Conservation (phyloP, 2,113 vertebrate genomes). For the Piprites chloris region DNA sequence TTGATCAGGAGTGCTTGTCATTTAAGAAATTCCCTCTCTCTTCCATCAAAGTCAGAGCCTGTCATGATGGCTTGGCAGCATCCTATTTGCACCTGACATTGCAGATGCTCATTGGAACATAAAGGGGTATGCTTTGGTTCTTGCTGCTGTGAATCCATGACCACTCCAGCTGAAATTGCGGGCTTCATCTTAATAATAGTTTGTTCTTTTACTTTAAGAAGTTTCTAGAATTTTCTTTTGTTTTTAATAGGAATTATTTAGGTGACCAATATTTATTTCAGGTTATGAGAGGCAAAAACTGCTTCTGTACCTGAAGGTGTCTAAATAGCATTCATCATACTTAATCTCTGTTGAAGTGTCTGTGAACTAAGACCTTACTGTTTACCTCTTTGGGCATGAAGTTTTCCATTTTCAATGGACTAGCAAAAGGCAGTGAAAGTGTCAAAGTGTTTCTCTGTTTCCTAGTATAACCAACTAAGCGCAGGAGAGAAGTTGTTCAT, state of each 20-base stretch:
- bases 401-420: background rate
- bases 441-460: background rate
- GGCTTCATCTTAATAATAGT: background rate
- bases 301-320: background rate
- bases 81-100: background rate
- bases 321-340: background rate
- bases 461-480: background rate
- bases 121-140: background rate
- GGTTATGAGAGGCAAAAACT: background rate
- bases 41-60: background rate
- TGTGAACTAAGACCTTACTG: background rate
- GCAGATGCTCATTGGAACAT: background rate
- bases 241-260: background rate
- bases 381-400: background rate
- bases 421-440: background rate
- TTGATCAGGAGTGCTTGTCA: background rate
- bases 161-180: background rate
- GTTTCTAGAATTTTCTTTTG: background rate
- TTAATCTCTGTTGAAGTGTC: background rate
- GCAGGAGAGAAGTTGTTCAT: background rate
- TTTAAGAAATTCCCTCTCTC: background rate
- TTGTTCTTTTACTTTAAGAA: background rate
- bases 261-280: background rate
- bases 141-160: background rate
- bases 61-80: background rate